These are phyloP conservation scores for Semotilus atromaculatus DNA, from an alignment of 2,797 vertebrate species.

Conservation along the genomic window DNA sequence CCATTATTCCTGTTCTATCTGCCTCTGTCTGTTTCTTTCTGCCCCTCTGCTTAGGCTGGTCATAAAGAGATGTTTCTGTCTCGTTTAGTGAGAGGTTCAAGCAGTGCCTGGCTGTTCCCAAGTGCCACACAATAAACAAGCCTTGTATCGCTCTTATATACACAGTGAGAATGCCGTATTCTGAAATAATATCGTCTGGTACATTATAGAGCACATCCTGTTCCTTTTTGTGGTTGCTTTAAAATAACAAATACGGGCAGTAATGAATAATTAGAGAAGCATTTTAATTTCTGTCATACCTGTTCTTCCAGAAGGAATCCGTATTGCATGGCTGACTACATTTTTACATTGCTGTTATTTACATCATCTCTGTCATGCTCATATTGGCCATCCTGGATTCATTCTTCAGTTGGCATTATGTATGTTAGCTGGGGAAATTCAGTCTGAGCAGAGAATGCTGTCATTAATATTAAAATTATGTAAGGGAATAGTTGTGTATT, in stretches of 20 bases:
- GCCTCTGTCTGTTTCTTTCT: conserved; percentile 11
- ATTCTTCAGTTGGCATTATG: conserved; percentile 5
- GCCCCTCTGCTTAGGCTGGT: conserved; percentile 35
- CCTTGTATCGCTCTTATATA: neutral
- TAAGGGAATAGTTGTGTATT: neutral
- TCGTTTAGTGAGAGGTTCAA: conserved; percentile 35
- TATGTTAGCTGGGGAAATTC: neutral
- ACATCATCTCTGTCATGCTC: conserved; percentile 22
- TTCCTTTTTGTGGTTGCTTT: neutral
- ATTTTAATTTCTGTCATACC: neutral
- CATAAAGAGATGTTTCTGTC: conserved; percentile 49
- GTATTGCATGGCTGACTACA: neutral
- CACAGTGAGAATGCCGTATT: neutral
- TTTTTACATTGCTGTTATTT: conserved; percentile 35
- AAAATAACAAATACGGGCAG: neutral
- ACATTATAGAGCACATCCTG: neutral
- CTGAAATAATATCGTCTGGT: conserved; percentile 5
- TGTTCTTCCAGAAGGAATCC: conserved; percentile 1
- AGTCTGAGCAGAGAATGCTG: neutral
- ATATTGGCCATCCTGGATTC: conserved; percentile 5
- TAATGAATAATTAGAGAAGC: neutral
- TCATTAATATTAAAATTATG: neutral
- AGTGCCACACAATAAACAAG: conserved; percentile 26
- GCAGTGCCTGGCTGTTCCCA: neutral
- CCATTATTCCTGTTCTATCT: neutral